Percentiles rank a stretch among this genome's conserved stretches.
phyloP scores from a whole-genome alignment of 2,888 invertebrate genomes.

The Hylaea fasciaria region DNA sequence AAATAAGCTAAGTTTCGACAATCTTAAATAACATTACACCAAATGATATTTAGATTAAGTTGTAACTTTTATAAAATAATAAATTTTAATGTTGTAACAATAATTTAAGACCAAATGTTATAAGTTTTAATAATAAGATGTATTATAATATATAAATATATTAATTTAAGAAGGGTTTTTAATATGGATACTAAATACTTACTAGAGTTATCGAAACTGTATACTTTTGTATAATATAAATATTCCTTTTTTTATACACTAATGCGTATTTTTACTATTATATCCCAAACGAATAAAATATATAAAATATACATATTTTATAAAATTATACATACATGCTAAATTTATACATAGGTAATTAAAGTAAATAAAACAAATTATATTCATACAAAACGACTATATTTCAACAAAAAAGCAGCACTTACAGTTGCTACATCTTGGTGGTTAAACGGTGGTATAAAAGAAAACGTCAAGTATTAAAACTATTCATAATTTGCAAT shows the following conservation, averaged over 20 bases:
- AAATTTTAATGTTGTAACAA: background rate
- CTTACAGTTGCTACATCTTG: background rate
- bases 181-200: conserved; percentile 3
- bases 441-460: background rate
- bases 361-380: conserved; percentile 12
- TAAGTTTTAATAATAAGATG: background rate
- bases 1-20: background rate
- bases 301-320: too few relatives aligned
- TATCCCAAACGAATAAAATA: background rate
- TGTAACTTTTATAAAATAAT: background rate
- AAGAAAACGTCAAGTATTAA: too few relatives aligned
- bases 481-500: too few relatives aligned
- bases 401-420: conserved; percentile 26
- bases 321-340: too few relatives aligned
- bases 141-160: background rate
- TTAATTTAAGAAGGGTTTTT: conserved; percentile 20
- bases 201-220: background rate
- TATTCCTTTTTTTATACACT: background rate
- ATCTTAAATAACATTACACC: conserved; percentile 13
- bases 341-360: too few relatives aligned
- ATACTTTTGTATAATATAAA: conserved; percentile 10
- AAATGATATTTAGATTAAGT: conserved; percentile 21
- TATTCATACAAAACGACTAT: conserved; percentile 18
- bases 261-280: too few relatives aligned
- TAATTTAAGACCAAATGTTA: conserved; percentile 16